Conservation (phyloP, 2,797 vertebrate species). For the Scolopax bukidnonensis region DNA sequence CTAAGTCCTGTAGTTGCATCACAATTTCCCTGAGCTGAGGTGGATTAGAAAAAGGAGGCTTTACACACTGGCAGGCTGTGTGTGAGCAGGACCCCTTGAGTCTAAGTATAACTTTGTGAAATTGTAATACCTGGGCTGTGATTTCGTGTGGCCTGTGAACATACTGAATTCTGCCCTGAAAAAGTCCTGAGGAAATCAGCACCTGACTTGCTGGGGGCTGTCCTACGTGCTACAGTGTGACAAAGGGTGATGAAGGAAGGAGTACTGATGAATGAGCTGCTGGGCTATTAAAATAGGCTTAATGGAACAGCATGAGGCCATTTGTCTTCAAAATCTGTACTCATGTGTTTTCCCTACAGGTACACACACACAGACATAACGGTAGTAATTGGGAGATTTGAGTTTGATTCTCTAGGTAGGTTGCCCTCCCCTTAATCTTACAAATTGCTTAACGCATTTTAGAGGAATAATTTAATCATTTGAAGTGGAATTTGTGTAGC, state of each 20-base stretch:
- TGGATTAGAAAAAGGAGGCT: background rate
- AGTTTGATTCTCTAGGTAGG: background rate
- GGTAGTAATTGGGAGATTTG: background rate
- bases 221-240: rapidly evolving
- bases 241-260: background rate
- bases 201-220: background rate
- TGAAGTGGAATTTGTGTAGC: background rate
- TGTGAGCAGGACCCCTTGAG: background rate
- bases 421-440: background rate
- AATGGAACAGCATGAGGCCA: background rate
- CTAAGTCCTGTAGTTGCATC: background rate
- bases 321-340: background rate
- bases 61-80: background rate
- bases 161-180: background rate
- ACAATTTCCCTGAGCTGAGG: background rate
- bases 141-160: background rate
- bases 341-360: background rate
- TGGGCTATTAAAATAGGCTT: background rate
- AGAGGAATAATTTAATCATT: background rate
- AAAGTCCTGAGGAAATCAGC: background rate
- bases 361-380: background rate
- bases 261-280: background rate
- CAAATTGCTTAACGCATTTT: background rate
- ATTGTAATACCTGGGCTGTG: background rate
- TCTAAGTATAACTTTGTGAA: background rate